These are phyloP conservation scores for Nannoperca obscura DNA, from an alignment of 2,797 vertebrate genomes.

Conservation along the genomic window DNA sequence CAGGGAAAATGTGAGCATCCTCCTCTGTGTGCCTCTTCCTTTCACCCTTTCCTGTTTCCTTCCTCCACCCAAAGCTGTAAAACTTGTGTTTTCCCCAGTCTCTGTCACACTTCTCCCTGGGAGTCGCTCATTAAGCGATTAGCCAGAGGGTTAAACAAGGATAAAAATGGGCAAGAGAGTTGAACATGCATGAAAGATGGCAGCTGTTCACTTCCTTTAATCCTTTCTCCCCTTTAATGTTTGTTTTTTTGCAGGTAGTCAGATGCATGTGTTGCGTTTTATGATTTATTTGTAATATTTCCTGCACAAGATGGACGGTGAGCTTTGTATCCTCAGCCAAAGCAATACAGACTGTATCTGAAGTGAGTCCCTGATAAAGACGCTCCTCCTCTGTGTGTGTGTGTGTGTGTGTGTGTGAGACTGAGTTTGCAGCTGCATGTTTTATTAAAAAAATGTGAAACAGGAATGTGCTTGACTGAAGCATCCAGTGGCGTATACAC, in stretches of 20 bases:
- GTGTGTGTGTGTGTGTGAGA: background rate
- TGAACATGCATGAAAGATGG: conserved; percentile 32
- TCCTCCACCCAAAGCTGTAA: conserved; percentile 11
- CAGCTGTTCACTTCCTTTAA: conserved; percentile 17
- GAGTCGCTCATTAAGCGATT: conserved; percentile 38
- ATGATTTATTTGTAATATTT: conserved; percentile 20
- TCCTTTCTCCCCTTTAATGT: conserved; percentile 7
- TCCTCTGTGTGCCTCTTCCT: conserved; percentile 22
- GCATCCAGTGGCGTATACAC: conserved; percentile 7
- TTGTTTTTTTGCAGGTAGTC: background rate
- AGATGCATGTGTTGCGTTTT: background rate
- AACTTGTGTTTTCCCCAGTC: conserved; percentile 13
- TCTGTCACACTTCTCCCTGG: conserved; percentile 37
- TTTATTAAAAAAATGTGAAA: conserved; percentile 42
- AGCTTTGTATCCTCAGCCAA: conserved; percentile 19
- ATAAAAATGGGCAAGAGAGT: conserved; percentile 23
- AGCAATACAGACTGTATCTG: conserved; percentile 47
- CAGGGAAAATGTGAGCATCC: conserved; percentile 41
- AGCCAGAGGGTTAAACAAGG: conserved; percentile 17
- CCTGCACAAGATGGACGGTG: conserved; percentile 9
- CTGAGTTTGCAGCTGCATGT: conserved; percentile 40
- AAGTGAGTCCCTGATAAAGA: conserved; percentile 49
- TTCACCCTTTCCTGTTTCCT: conserved; percentile 1
- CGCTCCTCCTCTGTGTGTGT: conserved; percentile 23
- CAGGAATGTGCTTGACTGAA: conserved; percentile 1